Percentiles rank a stretch among this genome's conserved stretches.
Conservation (phyloP, 2,797 vertebrate species). For the Sebastes nivosus region DNA sequence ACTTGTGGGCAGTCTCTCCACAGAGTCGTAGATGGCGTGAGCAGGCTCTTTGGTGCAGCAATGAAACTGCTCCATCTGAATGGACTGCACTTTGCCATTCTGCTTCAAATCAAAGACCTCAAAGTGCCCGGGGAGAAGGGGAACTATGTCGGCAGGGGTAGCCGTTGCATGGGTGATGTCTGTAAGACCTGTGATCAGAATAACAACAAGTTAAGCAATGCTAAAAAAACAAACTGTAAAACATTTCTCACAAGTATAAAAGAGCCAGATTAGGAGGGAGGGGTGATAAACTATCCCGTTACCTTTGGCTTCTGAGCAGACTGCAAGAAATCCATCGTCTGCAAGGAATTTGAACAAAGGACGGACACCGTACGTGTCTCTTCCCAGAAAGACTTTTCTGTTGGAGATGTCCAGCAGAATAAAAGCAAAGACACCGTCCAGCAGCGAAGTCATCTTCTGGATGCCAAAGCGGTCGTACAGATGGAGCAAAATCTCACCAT, state of each 20-base stretch:
- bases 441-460: conserved; percentile 85
- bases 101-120: conserved; percentile 89
- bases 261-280: not conserved
- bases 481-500: conserved; percentile 94
- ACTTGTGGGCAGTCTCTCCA: conserved; percentile 85
- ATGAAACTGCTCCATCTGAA: conserved; percentile 88
- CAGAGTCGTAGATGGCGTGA: conserved; percentile 80
- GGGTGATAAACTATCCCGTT: not conserved
- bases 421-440: conserved; percentile 96
- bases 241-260: not conserved
- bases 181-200: conserved; percentile 82
- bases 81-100: conserved; percentile 88
- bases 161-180: conserved; percentile 79
- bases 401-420: conserved; percentile 91
- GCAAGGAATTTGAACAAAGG: conserved; percentile 91
- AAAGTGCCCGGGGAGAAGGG: conserved; percentile 90
- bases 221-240: not conserved
- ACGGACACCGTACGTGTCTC: conserved; percentile 93
- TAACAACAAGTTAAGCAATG: not conserved
- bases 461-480: conserved; percentile 90
- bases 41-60: conserved; percentile 86
- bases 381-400: conserved; percentile 89
- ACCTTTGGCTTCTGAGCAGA: conserved; percentile 98
- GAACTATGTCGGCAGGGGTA: conserved; percentile 77
- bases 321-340: conserved; percentile 90